Evolutionary conservation across 2,888 invertebrate species (phyloP), one percentile per base, ranked within the genome.

Genomic region (Netelia virgata): DNA sequence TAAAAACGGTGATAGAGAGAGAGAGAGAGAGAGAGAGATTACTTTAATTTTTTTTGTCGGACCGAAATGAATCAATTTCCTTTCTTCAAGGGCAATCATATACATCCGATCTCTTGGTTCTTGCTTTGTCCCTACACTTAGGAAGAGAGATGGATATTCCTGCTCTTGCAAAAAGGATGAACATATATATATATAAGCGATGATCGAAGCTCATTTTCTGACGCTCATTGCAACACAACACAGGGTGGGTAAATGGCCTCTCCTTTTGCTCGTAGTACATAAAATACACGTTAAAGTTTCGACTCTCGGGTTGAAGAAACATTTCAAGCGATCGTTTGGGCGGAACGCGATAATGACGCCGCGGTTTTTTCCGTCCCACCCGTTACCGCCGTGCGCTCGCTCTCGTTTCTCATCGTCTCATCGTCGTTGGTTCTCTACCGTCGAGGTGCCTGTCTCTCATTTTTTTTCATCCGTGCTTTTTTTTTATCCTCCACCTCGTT

Each of bases 291-390:
- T 55, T 9, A 47, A 47, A 20, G 68, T 28, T 23, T 41, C 18
- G 47, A 59, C 57, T 74, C 70, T 75, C 70, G 64, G 64, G 41
- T 59, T 47, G 66, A 20, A 59, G 11, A 50, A 87, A 74, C 77
- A 86, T 83, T 87, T 82, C 75, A 70, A 69, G 81, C 18, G 82
- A 83, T 86, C 85, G 81, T 85, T 86, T 83, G 83, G 83, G 85
- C 83, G 86, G 85, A 88, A 88, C 86, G 80, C 74, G 85, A 82
- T 86, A 87, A 87, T 87, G 84, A 87, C 81, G 70, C 69, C 59
- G 59, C 72, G 63, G 64, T 76, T 83, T 66, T 81, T 83, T 74
- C 23, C 57, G 14, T 18, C 70, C 23, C 43, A 50, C 23, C 14
- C 57, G 9, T 16, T 16, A 57, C 16, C 57, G 18, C n/a, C 9